Base-by-base conservation (phyloP, 2,113 vertebrate genomes). In the Balaeniceps rex region DNA sequence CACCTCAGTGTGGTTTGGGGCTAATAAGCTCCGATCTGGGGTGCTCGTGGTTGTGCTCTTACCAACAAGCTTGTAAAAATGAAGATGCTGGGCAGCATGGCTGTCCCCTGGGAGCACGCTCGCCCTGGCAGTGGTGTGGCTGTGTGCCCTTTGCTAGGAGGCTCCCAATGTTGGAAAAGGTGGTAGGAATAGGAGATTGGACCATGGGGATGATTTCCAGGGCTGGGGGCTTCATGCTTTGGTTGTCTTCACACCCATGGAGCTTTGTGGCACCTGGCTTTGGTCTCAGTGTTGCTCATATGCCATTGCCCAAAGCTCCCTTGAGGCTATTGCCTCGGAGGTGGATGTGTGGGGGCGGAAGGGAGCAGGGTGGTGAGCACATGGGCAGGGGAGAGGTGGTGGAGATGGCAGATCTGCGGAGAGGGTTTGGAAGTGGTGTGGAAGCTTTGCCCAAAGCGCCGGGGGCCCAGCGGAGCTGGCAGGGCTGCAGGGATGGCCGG, bases 241-340 rank as follows among this genome's bases (percentile, higher is more conserved):
- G 5, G 15, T 68, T 69, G 22, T 33, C 31, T 87, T 15, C 9
- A 7, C 31, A 33, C 3, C 12, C 15, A 6, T 1, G 2, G 57
- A 49, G 34, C 38, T 87, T 64, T 55, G 47, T 66, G 61, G 55
- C n/a, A 31, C 44, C 42, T 31, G 33, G 12, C 2, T 74, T 90
- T 78, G 46, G 63, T 80, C 38, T 78, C 28, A 13, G 18, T 25
- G n/a, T n/a, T 58, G 46, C 38, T 76, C 4, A 4, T 19, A 1
- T 0, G 1, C 10, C 0, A 0, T 60, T 28, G 23, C 57, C 42
- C 49, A 57, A 49, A 49, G 10, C 13, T 77, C 19, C 47, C 68
- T 72, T 33, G 57, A 58, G 71, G 40, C 21, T 85, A 1, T 42
- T 57, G 34, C 33, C 33, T 47, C 49, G 44, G 83, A 66, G 40